A percentile compares a stretch with the other conserved stretches of the same genome.
phyloP scores from a whole-genome alignment of 2,113 vertebrate genomes.

The Trogon melanurus region DNA sequence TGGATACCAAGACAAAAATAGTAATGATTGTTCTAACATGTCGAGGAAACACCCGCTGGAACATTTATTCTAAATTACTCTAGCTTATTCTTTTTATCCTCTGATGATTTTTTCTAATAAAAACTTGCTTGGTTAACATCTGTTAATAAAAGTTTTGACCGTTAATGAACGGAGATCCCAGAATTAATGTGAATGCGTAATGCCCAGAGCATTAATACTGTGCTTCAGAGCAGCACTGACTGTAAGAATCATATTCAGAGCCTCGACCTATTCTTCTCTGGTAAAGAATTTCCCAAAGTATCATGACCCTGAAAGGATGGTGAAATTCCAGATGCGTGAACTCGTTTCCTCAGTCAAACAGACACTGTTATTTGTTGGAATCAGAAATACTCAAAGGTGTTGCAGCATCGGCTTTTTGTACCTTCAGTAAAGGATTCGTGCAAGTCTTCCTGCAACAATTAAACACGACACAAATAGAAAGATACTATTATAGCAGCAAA shows the following conservation, averaged over 20 bases:
- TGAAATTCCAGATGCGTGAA: neutral
- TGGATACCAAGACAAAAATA: neutral
- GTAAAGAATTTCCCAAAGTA: neutral
- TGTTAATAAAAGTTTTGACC: neutral
- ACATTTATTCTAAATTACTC: neutral
- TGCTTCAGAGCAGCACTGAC: neutral
- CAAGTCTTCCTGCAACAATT: neutral
- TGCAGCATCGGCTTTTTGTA: neutral
- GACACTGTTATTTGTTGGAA: neutral
- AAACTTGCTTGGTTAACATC: neutral
- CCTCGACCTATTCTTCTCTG: neutral
- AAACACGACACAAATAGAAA: neutral
- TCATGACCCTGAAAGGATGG: rapidly evolving
- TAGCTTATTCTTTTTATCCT: neutral
- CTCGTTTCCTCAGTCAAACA: neutral
- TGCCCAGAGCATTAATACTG: neutral
- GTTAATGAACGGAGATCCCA: neutral
- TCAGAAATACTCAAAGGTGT: neutral
- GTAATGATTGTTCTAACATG: neutral
- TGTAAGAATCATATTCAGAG: neutral
- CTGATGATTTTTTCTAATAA: neutral
- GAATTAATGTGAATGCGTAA: neutral
- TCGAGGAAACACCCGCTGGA: neutral
- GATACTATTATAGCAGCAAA: neutral
- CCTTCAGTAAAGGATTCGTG: neutral